phyloP scores from a whole-genome alignment of 2,888 invertebrate species.

The Hypselothyrea guttata region DNA sequence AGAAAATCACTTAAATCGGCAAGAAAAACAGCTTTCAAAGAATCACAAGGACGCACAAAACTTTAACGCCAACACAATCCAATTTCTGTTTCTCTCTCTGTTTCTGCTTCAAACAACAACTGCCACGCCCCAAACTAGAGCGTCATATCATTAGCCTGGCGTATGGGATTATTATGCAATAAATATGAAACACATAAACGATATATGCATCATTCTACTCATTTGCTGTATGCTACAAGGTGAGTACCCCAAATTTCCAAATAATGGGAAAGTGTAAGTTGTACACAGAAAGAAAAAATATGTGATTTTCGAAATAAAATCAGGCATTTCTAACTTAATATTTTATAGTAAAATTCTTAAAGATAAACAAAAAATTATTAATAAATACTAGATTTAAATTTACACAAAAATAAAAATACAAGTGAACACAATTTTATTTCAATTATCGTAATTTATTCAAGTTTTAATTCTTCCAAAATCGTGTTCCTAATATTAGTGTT shows the following conservation, averaged over 20 bases:
- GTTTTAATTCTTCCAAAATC: too few species aligned
- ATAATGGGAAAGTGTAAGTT: background rate
- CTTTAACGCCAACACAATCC: conserved; percentile 31
- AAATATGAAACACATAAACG: conserved; percentile 81
- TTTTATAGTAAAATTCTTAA: too few species aligned
- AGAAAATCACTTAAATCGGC: conserved; percentile 61
- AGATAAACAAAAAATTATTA: too few species aligned
- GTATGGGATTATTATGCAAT: conserved; percentile 77
- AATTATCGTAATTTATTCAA: too few species aligned
- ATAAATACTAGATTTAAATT: too few species aligned
- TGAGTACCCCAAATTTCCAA: conserved; percentile 59
- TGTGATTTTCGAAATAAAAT: too few species aligned
- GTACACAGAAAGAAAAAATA: background rate
- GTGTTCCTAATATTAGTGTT: too few species aligned
- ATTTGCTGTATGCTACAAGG: conserved; percentile 79
- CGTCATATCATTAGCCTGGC: conserved; percentile 41
- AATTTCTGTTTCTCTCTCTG: conserved; percentile 25
- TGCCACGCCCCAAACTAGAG: conserved; percentile 10
- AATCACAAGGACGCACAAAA: conserved; percentile 29
- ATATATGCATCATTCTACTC: conserved; percentile 79
- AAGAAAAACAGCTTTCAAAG: conserved; percentile 30
- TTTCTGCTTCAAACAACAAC: background rate
- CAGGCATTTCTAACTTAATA: too few species aligned
- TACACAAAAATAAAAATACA: too few species aligned
- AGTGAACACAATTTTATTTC: too few species aligned